Base-by-base conservation (phyloP, 2,113 vertebrate species). In the Megaleporinus macrocephalus region DNA sequence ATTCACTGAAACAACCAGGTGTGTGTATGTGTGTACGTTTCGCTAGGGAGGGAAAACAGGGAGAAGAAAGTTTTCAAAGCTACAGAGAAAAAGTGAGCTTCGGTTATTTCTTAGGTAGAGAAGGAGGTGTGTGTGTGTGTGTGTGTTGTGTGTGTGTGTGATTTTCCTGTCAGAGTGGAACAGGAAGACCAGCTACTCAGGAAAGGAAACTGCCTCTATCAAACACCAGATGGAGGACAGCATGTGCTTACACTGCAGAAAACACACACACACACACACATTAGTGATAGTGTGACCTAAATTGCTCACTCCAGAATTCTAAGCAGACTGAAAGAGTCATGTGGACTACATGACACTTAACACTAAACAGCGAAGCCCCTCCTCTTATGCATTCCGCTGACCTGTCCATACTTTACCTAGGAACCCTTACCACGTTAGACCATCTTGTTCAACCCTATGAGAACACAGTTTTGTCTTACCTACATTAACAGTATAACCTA, bases 121-220 rank as follows among this genome's bases (percentile, higher is more conserved):
- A 59, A n/a, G 7, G 33, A 49, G 63, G 69, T 76, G 77, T 69
- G 71, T 79, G 71, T 80, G 65, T 73, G 63, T 76, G 49, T 73
- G 26, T n/a, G 44, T 72, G 53, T 79, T 66, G 77, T 47, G 27
- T 41, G 59, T 76, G 74, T 63, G 80, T 86, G 83, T 77, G 55
- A 63, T 91, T 90, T 92, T 90, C 92, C 80, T 82, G 80, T 86
- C 78, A 55, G 81, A 88, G 84, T 77, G n/a, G 73, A 78, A 87
- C 92, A 93, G 93, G 93, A 93, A 93, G 78, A 68, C 86, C 79
- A 86, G 88, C 91, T 85, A 86, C 85, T 89, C 86, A 91, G 91
- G 90, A 93, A 92, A 92, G 91, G 92, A 94, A 94, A 88, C 84
- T 24, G 89, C 87, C 84, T 87, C 85, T 88, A 88, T 92, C 90